A percentile compares a stretch with the other conserved stretches of the same genome.
Conservation (phyloP, 1,140 invertebrate species). For the Eubasilissa regina region DNA sequence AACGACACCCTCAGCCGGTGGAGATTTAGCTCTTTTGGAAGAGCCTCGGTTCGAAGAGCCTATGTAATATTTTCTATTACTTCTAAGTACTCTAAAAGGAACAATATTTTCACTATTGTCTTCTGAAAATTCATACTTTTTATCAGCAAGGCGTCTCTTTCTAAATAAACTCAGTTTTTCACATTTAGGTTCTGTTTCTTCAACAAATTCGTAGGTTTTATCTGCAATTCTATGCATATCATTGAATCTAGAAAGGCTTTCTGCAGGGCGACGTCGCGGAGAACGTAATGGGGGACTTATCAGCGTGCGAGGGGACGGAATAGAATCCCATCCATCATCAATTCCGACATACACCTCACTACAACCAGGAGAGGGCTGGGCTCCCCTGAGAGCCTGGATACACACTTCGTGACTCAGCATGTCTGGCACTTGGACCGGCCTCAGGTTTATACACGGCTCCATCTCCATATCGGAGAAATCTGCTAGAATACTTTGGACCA, state of each 20-base stretch:
- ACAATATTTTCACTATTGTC: slow-evolving; percentile 90
- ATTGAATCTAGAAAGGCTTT: slow-evolving; percentile 71
- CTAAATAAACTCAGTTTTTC: slow-evolving; percentile 88
- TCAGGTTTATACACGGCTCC: slow-evolving; percentile 67
- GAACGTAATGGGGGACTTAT: slow-evolving; percentile 70
- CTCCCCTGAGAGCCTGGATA: slow-evolving; percentile 64
- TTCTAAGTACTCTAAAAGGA: slow-evolving; percentile 77
- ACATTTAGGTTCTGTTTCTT: slow-evolving; percentile 84
- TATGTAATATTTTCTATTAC: slow-evolving; percentile 71
- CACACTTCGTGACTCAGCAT: slow-evolving; percentile 70
- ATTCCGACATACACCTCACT: slow-evolving; percentile 69
- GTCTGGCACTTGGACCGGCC: slow-evolving; percentile 68
- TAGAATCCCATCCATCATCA: slow-evolving; percentile 70
- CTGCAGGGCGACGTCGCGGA: slow-evolving; percentile 67
- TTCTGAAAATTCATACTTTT: slow-evolving; percentile 93
- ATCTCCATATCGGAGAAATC: slow-evolving; percentile 71
- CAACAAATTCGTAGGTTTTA: slow-evolving; percentile 89
- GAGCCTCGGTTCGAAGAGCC: slow-evolving; percentile 65
- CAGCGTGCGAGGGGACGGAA: slow-evolving; percentile 69
- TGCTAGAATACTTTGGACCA: slow-evolving; percentile 70
- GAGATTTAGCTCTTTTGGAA: slow-evolving; percentile 66
- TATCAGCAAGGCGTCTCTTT: slow-evolving; percentile 87
- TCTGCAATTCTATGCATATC: slow-evolving; percentile 78
- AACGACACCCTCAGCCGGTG: slow-evolving; percentile 67
- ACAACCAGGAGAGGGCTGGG: slow-evolving; percentile 59